Conservation (phyloP, 1,140 invertebrate species). For the Metopolophium dirhodum region DNA sequence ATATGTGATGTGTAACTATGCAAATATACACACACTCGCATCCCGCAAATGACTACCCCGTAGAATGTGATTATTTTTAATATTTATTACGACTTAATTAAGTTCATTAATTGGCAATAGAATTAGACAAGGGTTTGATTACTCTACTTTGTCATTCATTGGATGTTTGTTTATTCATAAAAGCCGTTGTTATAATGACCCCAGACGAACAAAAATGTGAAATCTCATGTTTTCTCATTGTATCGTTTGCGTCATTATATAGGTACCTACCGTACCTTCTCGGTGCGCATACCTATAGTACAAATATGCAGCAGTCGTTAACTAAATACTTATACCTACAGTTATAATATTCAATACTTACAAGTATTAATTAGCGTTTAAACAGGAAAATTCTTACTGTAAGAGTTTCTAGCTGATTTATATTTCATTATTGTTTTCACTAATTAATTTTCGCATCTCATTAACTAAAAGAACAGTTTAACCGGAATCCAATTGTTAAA, state of each 20-base stretch:
- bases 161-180: slow-evolving; percentile 38
- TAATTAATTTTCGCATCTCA: background rate
- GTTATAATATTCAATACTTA: background rate
- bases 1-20: background rate
- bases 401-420: background rate
- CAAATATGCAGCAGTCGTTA: background rate
- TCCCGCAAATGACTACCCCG: background rate
- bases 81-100: slow-evolving; percentile 15
- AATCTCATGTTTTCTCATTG: background rate
- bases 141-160: slow-evolving; percentile 42
- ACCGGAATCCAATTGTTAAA: background rate
- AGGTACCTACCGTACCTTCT: background rate
- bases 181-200: background rate
- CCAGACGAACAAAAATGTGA: background rate
- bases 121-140: slow-evolving; percentile 23
- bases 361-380: background rate
- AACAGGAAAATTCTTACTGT: background rate
- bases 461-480: background rate
- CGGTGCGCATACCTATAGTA: background rate
- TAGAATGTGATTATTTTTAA: background rate
- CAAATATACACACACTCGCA: background rate
- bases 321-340: background rate
- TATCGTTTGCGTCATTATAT: background rate
- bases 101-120: background rate
- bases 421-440: background rate